Evolutionary conservation across 2,113 vertebrate genomes (phyloP).

Genomic region (Rhegmatorhina hoffmannsi): DNA sequence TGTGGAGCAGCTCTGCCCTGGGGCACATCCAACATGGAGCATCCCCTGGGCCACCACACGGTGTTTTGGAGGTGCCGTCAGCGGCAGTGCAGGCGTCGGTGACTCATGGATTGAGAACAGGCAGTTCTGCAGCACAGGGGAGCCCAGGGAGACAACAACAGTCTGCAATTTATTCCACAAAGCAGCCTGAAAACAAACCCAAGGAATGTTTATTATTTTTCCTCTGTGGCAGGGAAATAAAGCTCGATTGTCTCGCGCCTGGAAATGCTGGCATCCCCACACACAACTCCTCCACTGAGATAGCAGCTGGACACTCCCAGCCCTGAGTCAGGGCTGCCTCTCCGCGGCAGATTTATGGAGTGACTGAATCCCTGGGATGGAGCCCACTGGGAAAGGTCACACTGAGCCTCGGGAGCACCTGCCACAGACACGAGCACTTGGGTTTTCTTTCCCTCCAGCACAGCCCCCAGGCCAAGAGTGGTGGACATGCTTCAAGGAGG

Average conservation of each 20-base stretch:
- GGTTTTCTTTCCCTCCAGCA: neutral
- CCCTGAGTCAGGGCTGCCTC: slow-evolving; percentile 25
- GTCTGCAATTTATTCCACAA: slow-evolving; percentile 60
- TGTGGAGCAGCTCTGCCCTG: neutral
- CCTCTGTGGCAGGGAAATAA: slow-evolving; percentile 53
- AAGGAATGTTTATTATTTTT: slow-evolving; percentile 60
- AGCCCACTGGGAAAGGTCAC: slow-evolving; percentile 15
- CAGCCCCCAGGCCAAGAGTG: neutral
- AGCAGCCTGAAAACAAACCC: slow-evolving; percentile 59
- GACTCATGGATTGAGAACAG: slow-evolving; percentile 55
- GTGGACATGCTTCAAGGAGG: accelerated
- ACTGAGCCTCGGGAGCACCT: neutral
- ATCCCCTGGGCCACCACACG: neutral
- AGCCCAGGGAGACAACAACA: slow-evolving; percentile 48
- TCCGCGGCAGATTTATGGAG: neutral
- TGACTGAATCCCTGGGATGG: neutral
- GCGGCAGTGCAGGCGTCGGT: neutral
- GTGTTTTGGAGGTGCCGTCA: neutral
- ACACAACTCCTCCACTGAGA: slow-evolving; percentile 5
- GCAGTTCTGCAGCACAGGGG: neutral
- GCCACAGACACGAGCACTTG: accelerated
- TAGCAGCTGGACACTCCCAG: slow-evolving; percentile 36
- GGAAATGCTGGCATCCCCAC: slow-evolving; percentile 54
- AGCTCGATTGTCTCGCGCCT: slow-evolving; percentile 52
- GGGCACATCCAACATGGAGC: accelerated